Evolutionary conservation across 2,888 invertebrate species (phyloP).

Genomic region (Campaea margaritaria): DNA sequence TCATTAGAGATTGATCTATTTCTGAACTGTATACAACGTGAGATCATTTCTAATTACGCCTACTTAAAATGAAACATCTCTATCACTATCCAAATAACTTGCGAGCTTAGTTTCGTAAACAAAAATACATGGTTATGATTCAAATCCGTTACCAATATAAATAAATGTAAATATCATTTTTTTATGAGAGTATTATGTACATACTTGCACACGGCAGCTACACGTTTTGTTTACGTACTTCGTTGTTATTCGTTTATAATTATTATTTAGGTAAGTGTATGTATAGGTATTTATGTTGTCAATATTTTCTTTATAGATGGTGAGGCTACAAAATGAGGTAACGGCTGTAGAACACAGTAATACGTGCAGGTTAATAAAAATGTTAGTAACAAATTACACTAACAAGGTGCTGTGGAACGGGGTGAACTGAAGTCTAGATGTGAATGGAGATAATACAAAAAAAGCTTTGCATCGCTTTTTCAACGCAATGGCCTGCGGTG

Average conservation of each 20-base stretch:
- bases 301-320: conserved; percentile 12
- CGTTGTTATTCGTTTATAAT: conserved; percentile 37
- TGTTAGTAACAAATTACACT: too few species aligned
- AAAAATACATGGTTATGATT: conserved; percentile 7
- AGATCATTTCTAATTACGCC: too few species aligned
- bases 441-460: too few species aligned
- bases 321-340: neutral
- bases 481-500: too few species aligned
- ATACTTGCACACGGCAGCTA: conserved; percentile 39
- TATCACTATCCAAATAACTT: too few species aligned
- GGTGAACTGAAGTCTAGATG: too few species aligned
- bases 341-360: neutral
- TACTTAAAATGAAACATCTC: too few species aligned
- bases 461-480: too few species aligned
- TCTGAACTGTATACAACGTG: too few species aligned
- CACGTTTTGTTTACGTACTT: conserved; percentile 33
- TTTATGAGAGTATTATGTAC: conserved; percentile 27
- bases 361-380: neutral
- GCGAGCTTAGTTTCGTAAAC: conserved; percentile 11
- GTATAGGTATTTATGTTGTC: conserved; percentile 25
- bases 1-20: too few species aligned
- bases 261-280: conserved; percentile 19
- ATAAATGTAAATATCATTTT: conserved; percentile 33
- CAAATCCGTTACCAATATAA: conserved; percentile 28
- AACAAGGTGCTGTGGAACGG: too few species aligned